phyloP scores from a whole-genome alignment of 2,888 invertebrate species.

The Agonopterix alstromeriana region DNA sequence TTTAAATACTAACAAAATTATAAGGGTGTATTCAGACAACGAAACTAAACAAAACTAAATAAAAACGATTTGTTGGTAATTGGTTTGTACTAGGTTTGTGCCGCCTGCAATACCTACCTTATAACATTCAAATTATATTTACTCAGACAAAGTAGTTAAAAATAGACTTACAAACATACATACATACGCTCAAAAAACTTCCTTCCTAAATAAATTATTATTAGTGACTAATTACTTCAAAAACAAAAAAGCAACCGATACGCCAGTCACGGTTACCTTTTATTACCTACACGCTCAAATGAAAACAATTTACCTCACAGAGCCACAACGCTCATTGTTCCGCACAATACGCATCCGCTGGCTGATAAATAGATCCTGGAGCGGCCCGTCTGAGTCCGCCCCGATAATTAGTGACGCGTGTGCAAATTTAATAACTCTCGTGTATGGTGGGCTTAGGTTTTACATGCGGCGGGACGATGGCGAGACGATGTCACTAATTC shows the following conservation, averaged over 20 bases:
- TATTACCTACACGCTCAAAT: constrained; percentile 9
- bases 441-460: constrained; percentile 30
- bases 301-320: constrained; percentile 23
- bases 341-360: constrained; percentile 23
- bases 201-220: too few relatives aligned
- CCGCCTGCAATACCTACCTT: too few relatives aligned
- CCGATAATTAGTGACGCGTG: constrained; percentile 67
- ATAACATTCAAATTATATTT: too few relatives aligned
- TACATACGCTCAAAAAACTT: too few relatives aligned
- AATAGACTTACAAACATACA: too few relatives aligned
- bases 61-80: too few relatives aligned
- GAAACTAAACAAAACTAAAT: too few relatives aligned
- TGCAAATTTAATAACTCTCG: constrained; percentile 69
- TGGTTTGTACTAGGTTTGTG: too few relatives aligned
- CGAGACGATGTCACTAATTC: constrained; percentile 13
- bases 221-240: constrained; percentile 10
- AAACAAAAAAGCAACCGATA: constrained; percentile 15
- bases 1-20: too few relatives aligned
- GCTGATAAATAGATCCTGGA: constrained; percentile 43
- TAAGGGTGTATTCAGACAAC: too few relatives aligned
- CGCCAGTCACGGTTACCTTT: constrained; percentile 19
- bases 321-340: constrained; percentile 18
- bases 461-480: constrained; percentile 19
- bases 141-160: too few relatives aligned
- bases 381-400: constrained; percentile 27